Percentiles rank a stretch among this genome's conserved stretches.
These are phyloP conservation scores for Carpatolechia fugitivella DNA, from an alignment of 2,888 invertebrate species.

Conservation along the genomic window DNA sequence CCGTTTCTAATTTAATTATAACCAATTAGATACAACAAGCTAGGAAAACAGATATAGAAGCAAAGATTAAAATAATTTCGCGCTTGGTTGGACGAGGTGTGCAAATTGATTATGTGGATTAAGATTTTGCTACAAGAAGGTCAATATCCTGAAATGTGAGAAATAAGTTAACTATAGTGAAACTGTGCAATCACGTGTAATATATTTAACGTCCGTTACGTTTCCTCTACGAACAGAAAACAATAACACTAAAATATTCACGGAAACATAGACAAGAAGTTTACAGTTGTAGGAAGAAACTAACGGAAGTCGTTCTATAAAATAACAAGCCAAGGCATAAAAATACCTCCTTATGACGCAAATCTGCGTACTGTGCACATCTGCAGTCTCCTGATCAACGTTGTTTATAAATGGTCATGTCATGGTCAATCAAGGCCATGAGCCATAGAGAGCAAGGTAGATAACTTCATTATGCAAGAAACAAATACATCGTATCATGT, in stretches of 20 bases:
- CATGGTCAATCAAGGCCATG: background rate
- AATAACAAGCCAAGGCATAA: background rate
- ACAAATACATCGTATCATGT: too few relatives aligned
- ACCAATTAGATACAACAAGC: slow-evolving; percentile 19
- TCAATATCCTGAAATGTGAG: too few relatives aligned
- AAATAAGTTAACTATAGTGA: too few relatives aligned
- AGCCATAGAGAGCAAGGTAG: too few relatives aligned
- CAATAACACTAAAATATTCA: background rate
- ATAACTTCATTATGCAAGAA: too few relatives aligned
- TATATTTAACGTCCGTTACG: too few relatives aligned
- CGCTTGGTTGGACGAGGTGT: background rate
- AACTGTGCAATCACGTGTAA: too few relatives aligned
- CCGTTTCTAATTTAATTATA: slow-evolving; percentile 25
- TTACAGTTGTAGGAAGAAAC: background rate
- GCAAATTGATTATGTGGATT: background rate
- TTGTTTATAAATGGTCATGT: background rate
- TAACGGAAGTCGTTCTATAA: background rate
- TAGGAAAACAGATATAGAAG: slow-evolving; percentile 1
- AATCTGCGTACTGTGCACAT: background rate
- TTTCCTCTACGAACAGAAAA: background rate
- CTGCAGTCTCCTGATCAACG: background rate
- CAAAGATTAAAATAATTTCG: background rate
- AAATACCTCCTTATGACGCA: background rate
- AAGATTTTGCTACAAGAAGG: background rate
- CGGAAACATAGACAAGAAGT: background rate